These are phyloP conservation scores for Drosophila nebulosa DNA, from an alignment of 1,140 invertebrate genomes.

Conservation along the genomic window DNA sequence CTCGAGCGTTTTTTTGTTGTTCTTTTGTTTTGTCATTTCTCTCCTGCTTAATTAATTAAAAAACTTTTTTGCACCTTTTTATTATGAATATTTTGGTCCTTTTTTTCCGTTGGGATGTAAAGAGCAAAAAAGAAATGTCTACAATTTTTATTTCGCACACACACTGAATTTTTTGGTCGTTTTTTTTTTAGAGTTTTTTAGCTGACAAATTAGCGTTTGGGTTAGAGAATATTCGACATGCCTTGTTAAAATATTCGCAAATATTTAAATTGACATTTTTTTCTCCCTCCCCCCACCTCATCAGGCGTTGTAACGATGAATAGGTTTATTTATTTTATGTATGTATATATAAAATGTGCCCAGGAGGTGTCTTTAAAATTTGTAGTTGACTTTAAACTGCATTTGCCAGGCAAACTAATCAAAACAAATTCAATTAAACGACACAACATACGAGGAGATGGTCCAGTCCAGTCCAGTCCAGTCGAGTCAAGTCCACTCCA, in stretches of 20 bases:
- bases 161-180: not conserved
- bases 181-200: conserved; percentile 1
- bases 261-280: conserved; percentile 80
- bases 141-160: conserved; percentile 71
- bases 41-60: conserved; percentile 70
- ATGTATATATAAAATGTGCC: conserved; percentile 44
- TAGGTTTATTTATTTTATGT: conserved; percentile 37
- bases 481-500: conserved; percentile 5
- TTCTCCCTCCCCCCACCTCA: not conserved
- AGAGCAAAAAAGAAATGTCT: conserved; percentile 47
- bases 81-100: conserved; percentile 3
- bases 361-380: conserved; percentile 34
- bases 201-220: conserved; percentile 54
- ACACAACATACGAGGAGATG: conserved; percentile 46
- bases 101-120: not conserved
- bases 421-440: conserved; percentile 80
- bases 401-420: conserved; percentile 62
- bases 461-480: not conserved
- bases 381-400: conserved; percentile 51
- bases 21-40: conserved; percentile 9
- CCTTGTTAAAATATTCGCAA: conserved; percentile 78
- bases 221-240: conserved; percentile 20
- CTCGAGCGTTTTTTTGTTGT: not conserved
- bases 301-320: not conserved
- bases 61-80: conserved; percentile 66